Evolutionary conservation across 92 coral and sea anemone species (phyloP), one percentile per base, ranked within the genome.

Genomic region (Epizoanthus rinbou): DNA sequence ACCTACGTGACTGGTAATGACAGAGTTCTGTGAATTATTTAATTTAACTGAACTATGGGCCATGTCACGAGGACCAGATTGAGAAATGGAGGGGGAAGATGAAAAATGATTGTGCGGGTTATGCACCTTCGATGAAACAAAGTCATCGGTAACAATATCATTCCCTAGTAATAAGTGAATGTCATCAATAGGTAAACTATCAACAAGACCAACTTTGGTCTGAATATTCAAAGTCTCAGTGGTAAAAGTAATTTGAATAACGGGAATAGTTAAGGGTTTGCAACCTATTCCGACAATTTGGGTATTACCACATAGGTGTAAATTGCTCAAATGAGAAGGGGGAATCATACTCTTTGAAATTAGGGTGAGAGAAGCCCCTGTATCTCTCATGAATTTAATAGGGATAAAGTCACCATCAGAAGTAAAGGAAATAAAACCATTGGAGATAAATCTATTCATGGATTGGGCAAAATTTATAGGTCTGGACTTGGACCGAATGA

Each of bases 331-430:
- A 60, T 60, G 65, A 60, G 65, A 60, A 60, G 65, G 65, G 65
- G 65, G 65, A 60, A 60, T 60, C 65, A 60, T 60, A 60, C 65
- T 60, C 65, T 60, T 60, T 60, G 65, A 60, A 60, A 60, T 60
- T 60, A 60, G 65, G 65, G 65, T 60, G 65, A 60, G 65, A 60
- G 65, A 60, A 60, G 65, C 65, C 65, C 65, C 65, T 60, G 65
- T 60, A 60, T 60, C 65, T 60, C 65, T 60, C 65, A 60, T 60
- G 65, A 60, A 60, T 60, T 60, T 60, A 60, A 60, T 60, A 60
- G 65, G 65, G 65, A 60, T 60, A 60, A 60, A 60, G 65, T 60
- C 65, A 60, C 65, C 65, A 60, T 60, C 65, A 60, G 65, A 60
- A 60, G 65, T 60, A 60, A 60, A 60, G 65, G 65, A 60, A 60